phyloP scores from a whole-genome alignment of 2,888 invertebrate species.

The Xestia rhomboidea region DNA sequence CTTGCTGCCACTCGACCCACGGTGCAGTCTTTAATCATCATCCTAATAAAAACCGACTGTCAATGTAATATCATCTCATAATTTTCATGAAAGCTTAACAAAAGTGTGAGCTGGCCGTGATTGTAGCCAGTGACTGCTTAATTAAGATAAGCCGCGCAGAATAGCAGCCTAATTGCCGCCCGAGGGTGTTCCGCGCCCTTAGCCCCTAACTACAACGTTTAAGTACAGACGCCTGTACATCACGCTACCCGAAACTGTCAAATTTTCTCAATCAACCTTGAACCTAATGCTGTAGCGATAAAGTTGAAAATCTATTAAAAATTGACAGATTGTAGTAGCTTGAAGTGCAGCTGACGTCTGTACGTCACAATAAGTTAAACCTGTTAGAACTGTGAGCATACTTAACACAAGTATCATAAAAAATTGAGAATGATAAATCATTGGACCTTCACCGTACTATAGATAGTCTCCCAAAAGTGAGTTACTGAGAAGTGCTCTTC shows the following conservation, averaged over 20 bases:
- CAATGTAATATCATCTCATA: conserved; percentile 5
- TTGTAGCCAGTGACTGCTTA: conserved; percentile 67
- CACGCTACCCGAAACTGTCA: no score
- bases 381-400: conserved; percentile 2
- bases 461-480: not conserved
- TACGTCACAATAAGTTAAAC: conserved; percentile 9
- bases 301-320: no score
- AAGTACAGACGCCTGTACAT: not conserved
- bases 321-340: no score
- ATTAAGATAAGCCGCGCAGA: conserved; percentile 71
- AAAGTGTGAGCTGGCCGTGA: conserved; percentile 53
- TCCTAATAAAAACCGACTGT: not conserved
- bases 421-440: not conserved
- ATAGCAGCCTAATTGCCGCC: conserved; percentile 66
- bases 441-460: not conserved
- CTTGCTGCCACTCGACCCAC: not conserved
- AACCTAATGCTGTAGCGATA: no score
- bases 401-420: no score
- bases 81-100: conserved; percentile 28
- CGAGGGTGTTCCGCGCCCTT: conserved; percentile 11
- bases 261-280: no score
- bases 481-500: not conserved
- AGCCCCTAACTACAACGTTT: not conserved
- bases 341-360: no score
- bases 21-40: not conserved